phyloP scores from a whole-genome alignment of 1,140 invertebrate genomes.

The Laupala kohalensis region DNA sequence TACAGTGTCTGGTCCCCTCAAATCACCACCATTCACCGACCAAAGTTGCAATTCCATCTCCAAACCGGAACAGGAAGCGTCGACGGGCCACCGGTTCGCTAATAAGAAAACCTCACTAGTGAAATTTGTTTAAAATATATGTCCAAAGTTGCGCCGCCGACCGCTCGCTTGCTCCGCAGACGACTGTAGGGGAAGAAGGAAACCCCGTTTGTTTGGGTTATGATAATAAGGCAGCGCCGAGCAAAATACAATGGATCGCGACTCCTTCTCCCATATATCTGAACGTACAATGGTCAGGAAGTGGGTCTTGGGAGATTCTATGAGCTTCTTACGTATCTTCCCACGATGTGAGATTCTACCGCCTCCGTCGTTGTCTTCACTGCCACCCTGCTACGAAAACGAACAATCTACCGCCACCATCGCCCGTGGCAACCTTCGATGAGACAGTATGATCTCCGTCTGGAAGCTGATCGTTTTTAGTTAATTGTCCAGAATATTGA shows the following conservation, averaged over 20 bases:
- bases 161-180: too few species aligned
- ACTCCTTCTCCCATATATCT: neutral
- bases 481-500: too few species aligned
- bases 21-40: neutral
- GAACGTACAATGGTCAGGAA: neutral
- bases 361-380: too few species aligned
- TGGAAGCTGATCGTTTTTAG: too few species aligned
- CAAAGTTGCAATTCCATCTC: neutral
- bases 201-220: neutral
- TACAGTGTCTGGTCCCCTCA: neutral
- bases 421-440: too few species aligned
- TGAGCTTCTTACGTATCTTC: too few species aligned
- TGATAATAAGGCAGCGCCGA: neutral
- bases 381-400: too few species aligned
- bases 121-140: neutral
- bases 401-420: too few species aligned
- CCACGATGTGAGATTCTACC: too few species aligned
- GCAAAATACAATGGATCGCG: neutral
- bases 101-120: neutral
- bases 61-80: neutral
- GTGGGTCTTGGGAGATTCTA: neutral
- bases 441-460: too few species aligned
- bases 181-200: neutral
- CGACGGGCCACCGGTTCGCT: too few species aligned
- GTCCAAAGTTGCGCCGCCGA: neutral